These are phyloP conservation scores for Agrilus planipennis DNA, from an alignment of 1,140 invertebrate genomes.

Conservation along the genomic window DNA sequence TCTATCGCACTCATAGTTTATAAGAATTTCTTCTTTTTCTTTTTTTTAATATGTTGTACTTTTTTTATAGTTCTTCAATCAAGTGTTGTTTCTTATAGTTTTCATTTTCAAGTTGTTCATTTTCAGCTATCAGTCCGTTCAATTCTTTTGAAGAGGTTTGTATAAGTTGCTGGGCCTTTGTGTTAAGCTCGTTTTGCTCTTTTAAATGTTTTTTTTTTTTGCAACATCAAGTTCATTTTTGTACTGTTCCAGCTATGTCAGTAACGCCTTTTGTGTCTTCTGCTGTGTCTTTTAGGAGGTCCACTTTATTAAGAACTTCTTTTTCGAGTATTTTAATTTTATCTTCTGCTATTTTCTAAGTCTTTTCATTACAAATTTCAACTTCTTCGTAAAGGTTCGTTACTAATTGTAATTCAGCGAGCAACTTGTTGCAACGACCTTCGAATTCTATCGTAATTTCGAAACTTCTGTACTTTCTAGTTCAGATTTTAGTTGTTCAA, in stretches of 20 bases:
- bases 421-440: slow-evolving; percentile 31
- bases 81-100: slow-evolving; percentile 1
- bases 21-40: no score
- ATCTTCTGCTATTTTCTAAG: slow-evolving; percentile 18
- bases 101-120: background rate
- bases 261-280: no score
- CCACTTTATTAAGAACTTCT: slow-evolving; percentile 17
- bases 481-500: slow-evolving; percentile 40
- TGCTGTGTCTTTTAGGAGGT: no score
- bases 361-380: slow-evolving; percentile 25
- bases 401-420: slow-evolving; percentile 29
- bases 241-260: no score
- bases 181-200: background rate
- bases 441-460: slow-evolving; percentile 35
- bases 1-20: slow-evolving; percentile 4
- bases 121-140: background rate
- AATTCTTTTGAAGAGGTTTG: background rate
- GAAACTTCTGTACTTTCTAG: slow-evolving; percentile 33
- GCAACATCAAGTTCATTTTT: no score
- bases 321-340: slow-evolving; percentile 18
- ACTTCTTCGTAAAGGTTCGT: slow-evolving; percentile 26
- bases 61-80: no score
- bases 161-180: background rate
- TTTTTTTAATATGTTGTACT: background rate
- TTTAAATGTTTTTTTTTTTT: no score